A percentile compares a stretch with the other conserved stretches of the same genome.
phyloP scores from a whole-genome alignment of 2,888 invertebrate species.

The Lysandra bellargus region DNA sequence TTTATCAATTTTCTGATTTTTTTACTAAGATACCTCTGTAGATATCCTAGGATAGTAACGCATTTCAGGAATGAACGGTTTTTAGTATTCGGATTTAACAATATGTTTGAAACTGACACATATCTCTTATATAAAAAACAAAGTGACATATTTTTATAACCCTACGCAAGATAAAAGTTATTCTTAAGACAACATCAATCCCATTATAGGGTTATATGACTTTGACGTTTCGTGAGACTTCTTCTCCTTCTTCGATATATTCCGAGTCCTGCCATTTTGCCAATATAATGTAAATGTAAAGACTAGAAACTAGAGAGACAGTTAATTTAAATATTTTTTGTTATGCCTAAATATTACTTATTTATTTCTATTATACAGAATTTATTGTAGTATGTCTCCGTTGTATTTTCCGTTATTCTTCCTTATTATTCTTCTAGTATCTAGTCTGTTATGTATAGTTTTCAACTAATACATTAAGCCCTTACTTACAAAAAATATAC shows the following conservation, averaged over 20 bases:
- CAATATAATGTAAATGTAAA: background rate
- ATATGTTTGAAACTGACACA: background rate
- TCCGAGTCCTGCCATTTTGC: conserved; percentile 7
- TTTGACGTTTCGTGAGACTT: background rate
- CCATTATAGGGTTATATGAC: background rate
- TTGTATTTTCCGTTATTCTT: background rate
- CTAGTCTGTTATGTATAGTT: background rate
- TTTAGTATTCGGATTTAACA: background rate
- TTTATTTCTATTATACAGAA: background rate
- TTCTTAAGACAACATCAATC: background rate
- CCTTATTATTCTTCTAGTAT: background rate
- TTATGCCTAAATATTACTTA: background rate
- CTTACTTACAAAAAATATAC: too few relatives aligned
- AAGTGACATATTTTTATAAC: background rate
- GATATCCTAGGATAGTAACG: conserved; percentile 2
- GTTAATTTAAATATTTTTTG: too few relatives aligned
- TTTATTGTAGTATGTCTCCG: background rate
- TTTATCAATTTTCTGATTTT: conserved; percentile 23
- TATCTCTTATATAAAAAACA: background rate
- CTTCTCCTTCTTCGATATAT: conserved; percentile 1
- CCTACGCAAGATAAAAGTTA: background rate
- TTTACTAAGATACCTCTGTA: conserved; percentile 27
- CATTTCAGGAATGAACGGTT: background rate
- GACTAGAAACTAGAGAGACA: background rate
- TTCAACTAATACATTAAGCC: background rate